These are phyloP conservation scores for Yasuhikotakia modesta DNA, from an alignment of 2,797 vertebrate genomes.

Conservation along the genomic window DNA sequence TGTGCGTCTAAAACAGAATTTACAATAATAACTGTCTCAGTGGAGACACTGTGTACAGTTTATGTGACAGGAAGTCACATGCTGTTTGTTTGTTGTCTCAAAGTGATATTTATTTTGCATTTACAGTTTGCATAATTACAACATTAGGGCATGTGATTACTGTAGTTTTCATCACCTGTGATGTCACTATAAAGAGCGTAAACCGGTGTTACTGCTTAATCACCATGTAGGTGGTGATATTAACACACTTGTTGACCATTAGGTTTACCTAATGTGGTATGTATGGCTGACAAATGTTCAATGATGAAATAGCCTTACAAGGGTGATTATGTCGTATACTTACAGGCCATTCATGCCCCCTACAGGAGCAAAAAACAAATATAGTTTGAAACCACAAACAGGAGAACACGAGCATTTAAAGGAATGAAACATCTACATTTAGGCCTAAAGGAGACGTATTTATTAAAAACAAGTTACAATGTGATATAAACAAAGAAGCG, in stretches of 20 bases:
- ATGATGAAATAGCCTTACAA: not conserved
- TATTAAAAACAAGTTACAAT: too few relatives aligned
- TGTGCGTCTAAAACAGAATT: conserved; percentile 53
- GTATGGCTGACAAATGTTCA: not conserved
- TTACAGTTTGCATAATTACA: not conserved
- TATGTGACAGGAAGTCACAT: not conserved
- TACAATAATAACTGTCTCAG: conserved; percentile 26
- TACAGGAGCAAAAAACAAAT: conserved; percentile 15
- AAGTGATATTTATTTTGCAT: not conserved
- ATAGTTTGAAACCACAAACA: too few relatives aligned
- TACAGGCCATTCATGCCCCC: not conserved
- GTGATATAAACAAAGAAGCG: too few relatives aligned
- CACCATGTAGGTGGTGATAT: not conserved
- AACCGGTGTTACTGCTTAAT: not conserved
- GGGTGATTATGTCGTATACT: not conserved
- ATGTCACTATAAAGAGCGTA: not conserved
- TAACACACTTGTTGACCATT: not conserved
- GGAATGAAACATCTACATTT: too few relatives aligned
- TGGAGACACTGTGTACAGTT: conserved; percentile 27
- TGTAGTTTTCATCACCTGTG: not conserved
- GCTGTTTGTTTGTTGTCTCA: not conserved
- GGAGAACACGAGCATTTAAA: too few relatives aligned
- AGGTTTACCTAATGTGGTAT: not conserved
- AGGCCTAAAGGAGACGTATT: too few relatives aligned
- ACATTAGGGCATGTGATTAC: not conserved